Evolutionary conservation across 1,140 invertebrate species (phyloP).

Genomic region (Lordiphosa clarofinis): DNA sequence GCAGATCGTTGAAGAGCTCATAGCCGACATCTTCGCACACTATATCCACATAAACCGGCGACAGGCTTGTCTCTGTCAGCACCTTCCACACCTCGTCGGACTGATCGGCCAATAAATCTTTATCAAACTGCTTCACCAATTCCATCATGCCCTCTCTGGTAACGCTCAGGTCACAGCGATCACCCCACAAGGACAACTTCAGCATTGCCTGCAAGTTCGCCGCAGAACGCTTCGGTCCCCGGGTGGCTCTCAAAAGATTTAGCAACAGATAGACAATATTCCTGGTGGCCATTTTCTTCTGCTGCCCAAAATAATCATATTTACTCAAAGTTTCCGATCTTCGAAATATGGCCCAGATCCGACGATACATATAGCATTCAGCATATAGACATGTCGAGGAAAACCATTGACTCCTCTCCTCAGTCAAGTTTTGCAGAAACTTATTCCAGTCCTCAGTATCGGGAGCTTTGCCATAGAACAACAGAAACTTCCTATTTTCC

Average conservation of each 20-base stretch:
- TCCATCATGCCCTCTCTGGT: slow-evolving; percentile 81
- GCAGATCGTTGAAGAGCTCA: slow-evolving; percentile 94
- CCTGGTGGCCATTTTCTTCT: slow-evolving; percentile 85
- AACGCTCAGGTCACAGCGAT: slow-evolving; percentile 93
- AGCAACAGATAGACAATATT: slow-evolving; percentile 81
- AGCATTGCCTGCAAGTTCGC: slow-evolving; percentile 81
- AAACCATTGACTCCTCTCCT: slow-evolving; percentile 86
- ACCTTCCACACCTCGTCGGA: slow-evolving; percentile 35
- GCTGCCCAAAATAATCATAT: slow-evolving; percentile 89
- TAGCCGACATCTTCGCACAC: slow-evolving; percentile 97
- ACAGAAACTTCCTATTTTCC: slow-evolving; percentile 84
- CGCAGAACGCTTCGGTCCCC: slow-evolving; percentile 33
- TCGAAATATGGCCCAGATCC: slow-evolving; percentile 88
- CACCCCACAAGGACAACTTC: slow-evolving; percentile 86
- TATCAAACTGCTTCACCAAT: neutral
- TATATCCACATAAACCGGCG: slow-evolving; percentile 83
- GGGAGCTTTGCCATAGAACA: slow-evolving; percentile 76
- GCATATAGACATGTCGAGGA: slow-evolving; percentile 91
- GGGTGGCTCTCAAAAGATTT: slow-evolving; percentile 76
- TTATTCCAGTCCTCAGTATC: slow-evolving; percentile 81
- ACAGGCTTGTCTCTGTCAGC: slow-evolving; percentile 9
- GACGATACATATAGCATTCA: slow-evolving; percentile 96
- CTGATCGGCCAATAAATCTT: slow-evolving; percentile 37
- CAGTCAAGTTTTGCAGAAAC: slow-evolving; percentile 62
- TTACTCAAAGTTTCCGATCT: slow-evolving; percentile 83